A percentile compares a stretch with the other conserved stretches of the same genome.
Evolutionary conservation across 1,140 invertebrate species (phyloP).

Genomic region (Spodoptera frugiperda): DNA sequence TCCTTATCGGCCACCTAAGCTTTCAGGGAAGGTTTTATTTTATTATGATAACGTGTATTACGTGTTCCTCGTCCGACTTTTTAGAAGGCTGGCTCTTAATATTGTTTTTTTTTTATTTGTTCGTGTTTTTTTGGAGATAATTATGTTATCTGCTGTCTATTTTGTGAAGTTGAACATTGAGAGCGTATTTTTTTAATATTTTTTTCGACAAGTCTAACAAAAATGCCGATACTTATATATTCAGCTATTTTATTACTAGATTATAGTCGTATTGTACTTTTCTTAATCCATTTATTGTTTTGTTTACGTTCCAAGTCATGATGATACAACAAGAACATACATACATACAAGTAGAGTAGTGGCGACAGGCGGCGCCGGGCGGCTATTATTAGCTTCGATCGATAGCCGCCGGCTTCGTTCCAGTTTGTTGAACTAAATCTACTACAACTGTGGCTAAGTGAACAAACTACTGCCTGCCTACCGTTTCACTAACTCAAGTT

Average conservation of each 20-base stretch:
- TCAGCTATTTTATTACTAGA: too few relatives aligned
- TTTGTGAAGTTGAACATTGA: not conserved
- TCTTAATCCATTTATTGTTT: too few relatives aligned
- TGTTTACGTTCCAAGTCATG: too few relatives aligned
- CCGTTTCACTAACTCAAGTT: not conserved
- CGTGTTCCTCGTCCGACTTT: not conserved
- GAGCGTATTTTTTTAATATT: not conserved
- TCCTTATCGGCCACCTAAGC: conserved; percentile 43
- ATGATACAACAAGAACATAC: too few relatives aligned
- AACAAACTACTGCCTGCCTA: not conserved
- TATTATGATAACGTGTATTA: conserved; percentile 39
- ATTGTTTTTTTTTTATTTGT: not conserved
- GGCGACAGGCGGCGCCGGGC: conserved; percentile 38
- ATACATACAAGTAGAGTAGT: not conserved
- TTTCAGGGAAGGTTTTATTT: conserved; percentile 33
- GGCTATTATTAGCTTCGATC: conserved; percentile 41
- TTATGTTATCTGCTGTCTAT: not conserved
- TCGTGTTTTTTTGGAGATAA: not conserved
- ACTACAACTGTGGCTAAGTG: not conserved
- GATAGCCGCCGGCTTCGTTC: conserved; percentile 14
- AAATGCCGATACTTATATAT: too few relatives aligned
- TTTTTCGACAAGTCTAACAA: not conserved
- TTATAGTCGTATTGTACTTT: too few relatives aligned
- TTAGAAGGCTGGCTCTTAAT: not conserved
- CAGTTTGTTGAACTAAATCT: conserved; percentile 43